Evolutionary conservation across 2,888 invertebrate genomes (phyloP).

Genomic region (Ferdinandea cuprea): DNA sequence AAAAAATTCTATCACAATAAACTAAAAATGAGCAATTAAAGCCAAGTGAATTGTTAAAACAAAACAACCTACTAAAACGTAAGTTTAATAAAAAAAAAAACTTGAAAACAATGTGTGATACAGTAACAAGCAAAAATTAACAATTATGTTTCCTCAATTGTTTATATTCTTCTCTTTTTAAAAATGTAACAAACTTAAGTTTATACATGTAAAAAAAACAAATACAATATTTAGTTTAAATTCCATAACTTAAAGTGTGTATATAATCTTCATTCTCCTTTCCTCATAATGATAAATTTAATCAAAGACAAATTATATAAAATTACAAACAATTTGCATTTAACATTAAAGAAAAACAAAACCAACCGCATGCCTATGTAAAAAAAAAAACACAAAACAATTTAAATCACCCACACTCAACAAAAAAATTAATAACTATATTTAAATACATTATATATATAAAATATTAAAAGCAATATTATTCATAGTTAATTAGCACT

Average conservation of each 20-base stretch:
- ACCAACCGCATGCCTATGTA: conserved; percentile 58
- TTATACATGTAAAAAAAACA: conserved; percentile 6
- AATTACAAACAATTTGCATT: conserved; percentile 29
- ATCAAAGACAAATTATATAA: conserved; percentile 19
- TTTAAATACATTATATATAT: conserved; percentile 39
- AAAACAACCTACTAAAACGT: conserved; percentile 47
- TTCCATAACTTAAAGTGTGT: conserved; percentile 15
- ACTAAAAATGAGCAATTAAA: conserved; percentile 40
- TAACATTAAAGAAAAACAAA: conserved; percentile 22
- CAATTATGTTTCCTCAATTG: conserved; percentile 42
- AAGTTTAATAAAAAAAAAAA: conserved; percentile 48
- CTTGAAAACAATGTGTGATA: conserved; percentile 66
- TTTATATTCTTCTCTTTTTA: conserved; percentile 1
- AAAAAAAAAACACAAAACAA: conserved; percentile 54
- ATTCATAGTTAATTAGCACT: conserved; percentile 82
- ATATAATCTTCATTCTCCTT: conserved; percentile 23
- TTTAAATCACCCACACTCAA: conserved; percentile 76
- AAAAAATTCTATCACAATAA: conserved; percentile 11
- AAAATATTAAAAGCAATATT: conserved; percentile 80
- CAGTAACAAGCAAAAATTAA: conserved; percentile 24
- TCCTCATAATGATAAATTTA: conserved; percentile 19
- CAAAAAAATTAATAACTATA: conserved; percentile 78
- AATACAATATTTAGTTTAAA: conserved; percentile 26
- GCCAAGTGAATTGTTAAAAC: conserved; percentile 64
- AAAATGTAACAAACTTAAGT: conserved; percentile 7